Evolutionary conservation across 2,113 vertebrate species (phyloP).

Genomic region (Lophotis ruficrista): DNA sequence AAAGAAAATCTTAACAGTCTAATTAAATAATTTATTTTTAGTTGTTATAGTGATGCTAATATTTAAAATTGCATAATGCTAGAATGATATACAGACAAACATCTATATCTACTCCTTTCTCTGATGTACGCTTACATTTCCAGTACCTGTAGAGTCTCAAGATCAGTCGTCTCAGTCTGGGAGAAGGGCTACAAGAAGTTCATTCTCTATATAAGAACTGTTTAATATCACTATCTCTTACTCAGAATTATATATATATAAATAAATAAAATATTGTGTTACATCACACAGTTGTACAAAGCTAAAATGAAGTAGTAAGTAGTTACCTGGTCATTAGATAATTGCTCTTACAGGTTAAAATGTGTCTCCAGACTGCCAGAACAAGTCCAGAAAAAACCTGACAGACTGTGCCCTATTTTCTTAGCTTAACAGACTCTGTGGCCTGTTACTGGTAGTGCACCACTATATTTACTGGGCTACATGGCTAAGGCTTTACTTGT

Average conservation of each 20-base stretch:
- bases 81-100: not conserved
- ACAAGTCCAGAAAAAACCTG: not conserved
- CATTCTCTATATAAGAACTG: not conserved
- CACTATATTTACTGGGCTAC: not conserved
- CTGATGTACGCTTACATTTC: not conserved
- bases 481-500: not conserved
- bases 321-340: not conserved
- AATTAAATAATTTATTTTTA: not conserved
- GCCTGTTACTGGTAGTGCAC: not conserved
- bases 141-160: not conserved
- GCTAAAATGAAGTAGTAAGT: not conserved
- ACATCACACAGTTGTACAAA: not conserved
- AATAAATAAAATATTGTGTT: too few species aligned
- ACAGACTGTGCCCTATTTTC: not conserved
- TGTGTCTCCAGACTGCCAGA: not conserved
- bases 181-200: not conserved
- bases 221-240: not conserved
- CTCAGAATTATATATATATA: not conserved
- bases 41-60: not conserved
- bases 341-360: not conserved
- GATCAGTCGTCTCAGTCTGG: not conserved
- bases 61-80: not conserved
- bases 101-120: not conserved
- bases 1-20: not conserved
- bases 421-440: not conserved